Evolutionary conservation across 2,113 vertebrate genomes (phyloP).

Genomic region (Ochotona curzoniae): DNA sequence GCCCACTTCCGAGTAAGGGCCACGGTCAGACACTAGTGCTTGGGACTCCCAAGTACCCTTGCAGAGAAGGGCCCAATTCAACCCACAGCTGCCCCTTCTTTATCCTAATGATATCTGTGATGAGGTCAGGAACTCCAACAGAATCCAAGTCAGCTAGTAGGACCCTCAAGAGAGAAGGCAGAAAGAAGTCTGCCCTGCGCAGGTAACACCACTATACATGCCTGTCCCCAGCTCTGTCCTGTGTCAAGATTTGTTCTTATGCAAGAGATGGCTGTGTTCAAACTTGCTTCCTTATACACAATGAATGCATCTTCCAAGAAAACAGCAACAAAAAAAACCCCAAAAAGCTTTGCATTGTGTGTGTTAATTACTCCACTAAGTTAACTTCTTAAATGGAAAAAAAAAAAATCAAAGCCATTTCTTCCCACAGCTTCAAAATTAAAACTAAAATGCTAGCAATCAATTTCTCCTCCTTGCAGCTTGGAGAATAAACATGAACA

Average conservation of each 20-base stretch:
- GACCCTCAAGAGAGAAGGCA: background rate
- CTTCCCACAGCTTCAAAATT: background rate
- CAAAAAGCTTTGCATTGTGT: slow-evolving; percentile 52
- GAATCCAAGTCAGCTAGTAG: no score
- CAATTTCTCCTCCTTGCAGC: background rate
- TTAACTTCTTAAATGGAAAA: background rate
- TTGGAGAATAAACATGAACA: background rate
- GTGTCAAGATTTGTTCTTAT: background rate
- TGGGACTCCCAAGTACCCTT: background rate
- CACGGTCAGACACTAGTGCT: background rate
- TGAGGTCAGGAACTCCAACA: background rate
- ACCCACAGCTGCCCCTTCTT: background rate
- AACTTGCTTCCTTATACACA: slow-evolving; percentile 73
- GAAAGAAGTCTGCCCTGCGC: no score
- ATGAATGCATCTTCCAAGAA: slow-evolving; percentile 70
- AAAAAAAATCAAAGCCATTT: background rate
- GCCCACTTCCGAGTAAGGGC: background rate
- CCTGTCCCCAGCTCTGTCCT: no score
- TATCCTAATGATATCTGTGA: background rate
- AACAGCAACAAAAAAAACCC: background rate
- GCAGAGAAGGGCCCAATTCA: background rate
- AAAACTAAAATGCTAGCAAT: background rate
- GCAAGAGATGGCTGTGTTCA: slow-evolving; percentile 24
- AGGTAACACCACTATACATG: background rate
- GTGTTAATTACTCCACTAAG: slow-evolving; percentile 43